These are phyloP conservation scores for Hafferia zeledoni DNA, from an alignment of 2,797 vertebrate species.

Conservation along the genomic window DNA sequence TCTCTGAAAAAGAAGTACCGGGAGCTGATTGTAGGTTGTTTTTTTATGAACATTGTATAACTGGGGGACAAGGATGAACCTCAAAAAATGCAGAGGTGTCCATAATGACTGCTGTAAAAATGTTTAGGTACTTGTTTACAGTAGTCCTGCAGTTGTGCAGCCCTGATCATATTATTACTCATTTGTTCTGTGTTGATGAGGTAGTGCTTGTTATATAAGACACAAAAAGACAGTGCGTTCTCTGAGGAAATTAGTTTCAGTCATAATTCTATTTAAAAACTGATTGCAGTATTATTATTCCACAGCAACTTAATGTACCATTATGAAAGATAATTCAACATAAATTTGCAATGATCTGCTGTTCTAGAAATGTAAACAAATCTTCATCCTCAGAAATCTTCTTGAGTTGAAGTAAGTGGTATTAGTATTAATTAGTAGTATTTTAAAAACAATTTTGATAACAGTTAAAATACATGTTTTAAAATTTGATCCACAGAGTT, in stretches of 20 bases:
- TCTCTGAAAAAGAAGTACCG: slow-evolving; percentile 95
- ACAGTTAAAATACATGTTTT: not conserved
- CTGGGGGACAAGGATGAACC: not conserved
- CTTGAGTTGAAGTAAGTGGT: not conserved
- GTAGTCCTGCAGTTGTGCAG: not conserved
- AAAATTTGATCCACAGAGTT: not conserved
- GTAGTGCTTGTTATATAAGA: slow-evolving; percentile 25
- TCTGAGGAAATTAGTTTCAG: slow-evolving; percentile 34
- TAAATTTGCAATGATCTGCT: slow-evolving; percentile 31
- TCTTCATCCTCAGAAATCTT: not conserved
- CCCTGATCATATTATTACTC: slow-evolving; percentile 1
- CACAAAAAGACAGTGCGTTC: not conserved
- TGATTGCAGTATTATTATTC: slow-evolving; percentile 26
- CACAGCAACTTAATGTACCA: slow-evolving; percentile 23
- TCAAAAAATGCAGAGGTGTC: not conserved
- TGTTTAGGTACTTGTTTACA: not conserved
- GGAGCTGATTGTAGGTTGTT: slow-evolving; percentile 89
- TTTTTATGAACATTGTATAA: not conserved
- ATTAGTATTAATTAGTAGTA: not conserved
- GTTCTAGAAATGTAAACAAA: slow-evolving; percentile 29
- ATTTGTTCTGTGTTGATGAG: slow-evolving; percentile 16
- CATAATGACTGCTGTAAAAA: not conserved
- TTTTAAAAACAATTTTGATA: not conserved
- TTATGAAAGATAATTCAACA: slow-evolving; percentile 46
- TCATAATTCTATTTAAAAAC: slow-evolving; percentile 43